Conservation (phyloP, 2,797 vertebrate genomes). For the Peromyscus aztecus region DNA sequence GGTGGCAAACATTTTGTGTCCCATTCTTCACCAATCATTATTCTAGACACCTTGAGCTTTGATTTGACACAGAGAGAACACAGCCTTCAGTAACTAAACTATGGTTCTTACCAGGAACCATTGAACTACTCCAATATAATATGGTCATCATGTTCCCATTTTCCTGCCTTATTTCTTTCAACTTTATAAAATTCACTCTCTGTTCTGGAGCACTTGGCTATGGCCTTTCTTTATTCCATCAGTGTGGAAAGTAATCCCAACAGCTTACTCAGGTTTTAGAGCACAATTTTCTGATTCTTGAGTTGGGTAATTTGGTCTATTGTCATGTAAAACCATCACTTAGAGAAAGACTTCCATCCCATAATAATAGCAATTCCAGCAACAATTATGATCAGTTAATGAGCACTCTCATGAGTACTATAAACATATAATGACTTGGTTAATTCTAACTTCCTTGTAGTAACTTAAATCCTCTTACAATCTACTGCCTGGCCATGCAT, state of each 20-base stretch:
- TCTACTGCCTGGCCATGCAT: neutral
- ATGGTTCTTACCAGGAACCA: neutral
- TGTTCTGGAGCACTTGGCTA: neutral
- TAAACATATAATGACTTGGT: neutral
- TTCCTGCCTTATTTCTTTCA: conserved; percentile 33
- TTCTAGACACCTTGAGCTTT: neutral
- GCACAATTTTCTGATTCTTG: neutral
- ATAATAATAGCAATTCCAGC: neutral
- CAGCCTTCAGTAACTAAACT: neutral
- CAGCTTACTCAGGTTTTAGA: neutral
- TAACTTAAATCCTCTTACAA: conserved; percentile 33
- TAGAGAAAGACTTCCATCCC: conserved; percentile 7
- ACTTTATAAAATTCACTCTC: neutral
- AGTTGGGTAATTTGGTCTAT: conserved; percentile 25
- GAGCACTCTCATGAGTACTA: neutral
- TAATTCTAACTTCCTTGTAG: conserved; percentile 24
- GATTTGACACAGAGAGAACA: neutral
- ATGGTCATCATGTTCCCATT: neutral
- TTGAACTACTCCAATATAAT: neutral
- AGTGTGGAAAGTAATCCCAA: neutral
- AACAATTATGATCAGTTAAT: neutral
- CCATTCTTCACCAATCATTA: neutral
- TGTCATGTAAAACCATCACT: conserved; percentile 23
- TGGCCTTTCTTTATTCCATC: neutral
- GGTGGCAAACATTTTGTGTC: neutral